These are phyloP conservation scores for Triplophysa dalaica DNA, from an alignment of 2,113 vertebrate genomes.

Conservation along the genomic window DNA sequence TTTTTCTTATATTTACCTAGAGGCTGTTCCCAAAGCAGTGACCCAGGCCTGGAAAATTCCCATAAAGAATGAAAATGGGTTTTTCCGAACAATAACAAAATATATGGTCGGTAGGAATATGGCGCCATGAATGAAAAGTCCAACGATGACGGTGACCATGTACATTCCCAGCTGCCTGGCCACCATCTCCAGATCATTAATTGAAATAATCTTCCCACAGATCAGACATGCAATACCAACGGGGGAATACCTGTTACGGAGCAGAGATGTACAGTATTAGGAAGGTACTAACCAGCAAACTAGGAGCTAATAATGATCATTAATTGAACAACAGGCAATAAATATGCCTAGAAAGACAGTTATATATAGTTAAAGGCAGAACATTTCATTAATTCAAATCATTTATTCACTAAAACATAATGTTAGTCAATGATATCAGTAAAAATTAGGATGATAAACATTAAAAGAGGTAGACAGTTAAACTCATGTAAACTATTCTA, in stretches of 20 bases:
- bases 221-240: slow-evolving; percentile 96
- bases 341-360: background rate
- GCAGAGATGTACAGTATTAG: slow-evolving; percentile 38
- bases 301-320: background rate
- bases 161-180: slow-evolving; percentile 97
- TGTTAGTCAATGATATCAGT: background rate
- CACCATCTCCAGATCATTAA: slow-evolving; percentile 93
- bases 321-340: background rate
- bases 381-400: no score
- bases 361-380: background rate
- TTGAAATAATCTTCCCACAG: slow-evolving; percentile 98
- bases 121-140: slow-evolving; percentile 94
- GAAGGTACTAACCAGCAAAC: no score
- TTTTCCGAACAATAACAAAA: slow-evolving; percentile 91
- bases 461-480: background rate
- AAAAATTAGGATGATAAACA: background rate
- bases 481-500: background rate
- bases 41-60: slow-evolving; percentile 99
- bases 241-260: slow-evolving; percentile 88
- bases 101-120: slow-evolving; percentile 96
- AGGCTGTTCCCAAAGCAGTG: slow-evolving; percentile 95
- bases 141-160: slow-evolving; percentile 96
- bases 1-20: slow-evolving; percentile 80
- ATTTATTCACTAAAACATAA: background rate
- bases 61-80: slow-evolving; percentile 92